Conservation (phyloP, 2,888 invertebrate genomes). For the Ochlodes sylvanus region DNA sequence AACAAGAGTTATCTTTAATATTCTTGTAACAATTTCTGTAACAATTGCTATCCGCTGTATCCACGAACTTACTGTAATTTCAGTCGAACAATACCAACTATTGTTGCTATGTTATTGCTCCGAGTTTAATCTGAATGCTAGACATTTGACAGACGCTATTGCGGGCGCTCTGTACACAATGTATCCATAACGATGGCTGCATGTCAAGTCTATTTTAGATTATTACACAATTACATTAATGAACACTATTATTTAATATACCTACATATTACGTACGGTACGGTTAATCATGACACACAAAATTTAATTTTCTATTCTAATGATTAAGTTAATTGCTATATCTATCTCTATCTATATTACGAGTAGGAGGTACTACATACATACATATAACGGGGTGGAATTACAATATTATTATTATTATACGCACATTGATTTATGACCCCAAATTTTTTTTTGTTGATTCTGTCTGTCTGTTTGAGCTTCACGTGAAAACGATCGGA, state of each 20-base stretch:
- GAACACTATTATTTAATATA: background rate
- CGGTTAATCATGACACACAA: background rate
- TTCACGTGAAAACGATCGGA: no score
- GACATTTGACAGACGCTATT: slow-evolving; percentile 43
- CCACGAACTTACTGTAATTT: background rate
- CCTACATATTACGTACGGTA: no score
- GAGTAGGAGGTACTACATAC: no score
- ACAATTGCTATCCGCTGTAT: background rate
- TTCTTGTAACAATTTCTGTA: slow-evolving; percentile 5
- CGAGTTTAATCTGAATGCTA: slow-evolving; percentile 48
- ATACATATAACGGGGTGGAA: no score
- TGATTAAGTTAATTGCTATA: background rate
- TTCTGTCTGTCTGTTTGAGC: no score
- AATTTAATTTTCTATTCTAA: background rate
- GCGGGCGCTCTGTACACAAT: slow-evolving; percentile 33
- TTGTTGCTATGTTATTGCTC: slow-evolving; percentile 33
- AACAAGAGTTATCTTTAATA: background rate
- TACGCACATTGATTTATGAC: no score
- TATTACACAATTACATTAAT: slow-evolving; percentile 3
- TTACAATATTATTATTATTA: no score
- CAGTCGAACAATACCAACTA: slow-evolving; percentile 8
- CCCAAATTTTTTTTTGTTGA: no score
- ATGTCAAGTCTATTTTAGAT: slow-evolving; percentile 33
- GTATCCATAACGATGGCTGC: slow-evolving; percentile 29
- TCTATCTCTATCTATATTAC: no score